Base-by-base conservation (phyloP, 1,140 invertebrate species). In the Laupala kohalensis region DNA sequence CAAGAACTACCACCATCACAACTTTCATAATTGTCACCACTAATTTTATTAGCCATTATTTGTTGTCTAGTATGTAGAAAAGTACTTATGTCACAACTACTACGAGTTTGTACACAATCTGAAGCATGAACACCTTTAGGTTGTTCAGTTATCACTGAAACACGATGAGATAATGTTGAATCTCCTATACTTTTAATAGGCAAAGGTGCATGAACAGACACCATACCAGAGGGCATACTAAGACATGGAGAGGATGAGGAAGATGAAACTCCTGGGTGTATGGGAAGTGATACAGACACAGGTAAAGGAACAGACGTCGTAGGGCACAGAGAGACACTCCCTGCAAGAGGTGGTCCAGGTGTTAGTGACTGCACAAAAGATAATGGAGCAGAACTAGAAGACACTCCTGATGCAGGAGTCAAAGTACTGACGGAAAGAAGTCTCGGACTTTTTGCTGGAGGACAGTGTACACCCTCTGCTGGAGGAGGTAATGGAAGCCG, bases 111-210 rank as follows among this genome's bases (percentile, higher is more conserved):
- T 68, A 29, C 29, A 37, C 71, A 68, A 67, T 69, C 67, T 69
- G 53, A n/a, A 28, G 19, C 29, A 29, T 69, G 26, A 25, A 53
- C 27, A 23, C 80, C 79, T 77, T 81, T 80, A 53, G 79, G 78
- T 74, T 84, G 84, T 75, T 85, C 84, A 5, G 83, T 84, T 69
- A 84, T 84, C 27, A 84, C 82, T 25, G 81, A 83, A 15, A 74
- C 73, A 25, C 73, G 37, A 9, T 71, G 72, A 15, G 68, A 30
- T 25, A 69, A 28, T 19, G 68, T 19, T 23, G 25, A 23, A 29
- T 68, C 67, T 29, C n/a, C 28, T 3, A 29, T 25, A 13, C 15
- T 62, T 65, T 25, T 23, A 72, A 83, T 76, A 70, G 80, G 79
- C 69, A 80, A 79, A 71, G 80, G 80, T 69, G 80, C 80, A 79